Evolutionary conservation across 2,888 invertebrate genomes (phyloP).

Genomic region (Morpho achilles): DNA sequence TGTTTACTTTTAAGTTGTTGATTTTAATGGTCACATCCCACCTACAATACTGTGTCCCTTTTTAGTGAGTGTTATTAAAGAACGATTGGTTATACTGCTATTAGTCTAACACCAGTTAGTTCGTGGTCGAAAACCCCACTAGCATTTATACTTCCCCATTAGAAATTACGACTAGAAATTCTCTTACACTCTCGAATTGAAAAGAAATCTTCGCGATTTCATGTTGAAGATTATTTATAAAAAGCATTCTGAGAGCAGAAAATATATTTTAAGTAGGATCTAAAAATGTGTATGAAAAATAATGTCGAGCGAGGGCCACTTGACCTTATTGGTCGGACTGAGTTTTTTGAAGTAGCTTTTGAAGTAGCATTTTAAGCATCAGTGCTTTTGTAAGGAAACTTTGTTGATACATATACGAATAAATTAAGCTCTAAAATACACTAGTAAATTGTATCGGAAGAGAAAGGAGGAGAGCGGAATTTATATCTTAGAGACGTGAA

Average conservation of each 20-base stretch:
- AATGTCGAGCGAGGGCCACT: conserved; percentile 1
- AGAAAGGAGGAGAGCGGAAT: neutral
- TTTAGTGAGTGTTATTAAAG: no score
- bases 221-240: no score
- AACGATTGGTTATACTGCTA: no score
- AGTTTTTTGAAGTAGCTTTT: conserved; percentile 8
- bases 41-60: no score
- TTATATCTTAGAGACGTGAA: neutral
- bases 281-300: conserved; percentile 9
- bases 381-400: conserved; percentile 6
- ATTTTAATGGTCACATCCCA: no score
- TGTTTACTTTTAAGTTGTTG: no score
- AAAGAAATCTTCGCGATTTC: no score
- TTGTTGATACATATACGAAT: neutral
- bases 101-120: no score
- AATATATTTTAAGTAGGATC: conserved; percentile 3
- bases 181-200: no score
- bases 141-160: no score
- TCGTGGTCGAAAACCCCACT: no score
- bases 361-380: conserved; percentile 7
- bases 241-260: neutral
- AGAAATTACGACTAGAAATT: no score
- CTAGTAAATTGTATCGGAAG: neutral
- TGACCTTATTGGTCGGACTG: conserved; percentile 10
- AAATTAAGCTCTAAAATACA: neutral